Base-by-base conservation (phyloP, 2,797 vertebrate genomes). In the Numenius phaeopus region DNA sequence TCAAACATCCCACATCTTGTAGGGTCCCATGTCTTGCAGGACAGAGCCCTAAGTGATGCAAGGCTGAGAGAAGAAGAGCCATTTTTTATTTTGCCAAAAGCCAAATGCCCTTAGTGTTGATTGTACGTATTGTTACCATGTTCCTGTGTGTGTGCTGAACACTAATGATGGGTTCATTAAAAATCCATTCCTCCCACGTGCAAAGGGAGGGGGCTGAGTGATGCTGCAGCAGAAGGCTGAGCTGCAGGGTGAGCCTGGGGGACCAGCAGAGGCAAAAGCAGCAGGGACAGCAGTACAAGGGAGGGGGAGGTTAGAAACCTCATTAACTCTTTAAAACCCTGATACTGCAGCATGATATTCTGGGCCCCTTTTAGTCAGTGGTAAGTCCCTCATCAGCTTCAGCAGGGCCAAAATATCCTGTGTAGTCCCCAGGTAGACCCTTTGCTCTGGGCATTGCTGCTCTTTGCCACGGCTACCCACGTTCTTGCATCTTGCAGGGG, bases 81-180 rank as follows among this genome's bases (percentile, higher is more conserved):
- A 34, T 76, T 87, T 86, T 90, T 39, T 65, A 26, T 91, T 94
- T 96, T 94, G 46, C 82, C 40, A n/a, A 78, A 92, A 91, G 27
- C 24, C 52, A 75, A 62, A 54, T 65, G 42, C 61, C 58, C 49
- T 75, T 82, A 50, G 65, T 11, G 15, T 69, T 79, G 85, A 46
- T 73, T 49, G 34, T 70, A 27, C 54, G 55, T 9, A 3, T 64
- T 88, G 49, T 92, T 92, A 30, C 47, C 4, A 0, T 71, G 32
- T 75, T 89, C 52, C 65, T 92, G 3, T 57, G n/a, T 69, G 69
- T 73, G 57, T 39, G 59, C 75, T 0, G 2, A 90, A 40, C 76
- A 16, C n/a, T 90, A 91, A 93, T 14, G 62, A 77, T 19, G 61
- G 62, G 46, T 76, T 96, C 29, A 37, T 96, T 88, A 95, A 96